Conservation (phyloP, 2,888 invertebrate genomes). For the Mylabris sibirica region DNA sequence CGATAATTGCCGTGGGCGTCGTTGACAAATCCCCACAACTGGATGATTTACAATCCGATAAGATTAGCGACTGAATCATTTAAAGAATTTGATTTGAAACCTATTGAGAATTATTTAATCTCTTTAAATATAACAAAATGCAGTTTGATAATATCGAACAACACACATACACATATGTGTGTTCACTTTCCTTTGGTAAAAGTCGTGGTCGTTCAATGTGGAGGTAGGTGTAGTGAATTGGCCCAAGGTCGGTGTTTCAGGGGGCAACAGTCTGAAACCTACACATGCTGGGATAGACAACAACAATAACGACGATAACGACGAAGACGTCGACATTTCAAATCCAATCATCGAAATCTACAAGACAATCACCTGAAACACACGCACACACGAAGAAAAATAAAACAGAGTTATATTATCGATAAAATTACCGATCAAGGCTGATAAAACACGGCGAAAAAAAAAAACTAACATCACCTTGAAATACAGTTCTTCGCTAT, state of each 20-base stretch:
- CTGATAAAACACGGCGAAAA: not conserved
- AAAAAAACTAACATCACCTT: constrained; percentile 5
- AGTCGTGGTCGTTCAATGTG: constrained; percentile 42
- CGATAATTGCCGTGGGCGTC: not conserved
- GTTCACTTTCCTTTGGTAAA: constrained; percentile 46
- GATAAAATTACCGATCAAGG: not conserved
- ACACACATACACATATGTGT: constrained; percentile 22
- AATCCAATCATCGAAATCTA: constrained; percentile 13
- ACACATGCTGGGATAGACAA: constrained; percentile 19
- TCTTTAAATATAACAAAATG: constrained; percentile 12
- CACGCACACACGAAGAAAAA: no score
- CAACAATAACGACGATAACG: not conserved
- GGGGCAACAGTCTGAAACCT: constrained; percentile 43
- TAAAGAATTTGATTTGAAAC: not conserved
- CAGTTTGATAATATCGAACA: constrained; percentile 20
- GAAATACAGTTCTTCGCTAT: constrained; percentile 12
- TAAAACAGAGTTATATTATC: not conserved
- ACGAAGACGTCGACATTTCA: not conserved
- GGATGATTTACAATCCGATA: constrained; percentile 6
- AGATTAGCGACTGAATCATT: not conserved
- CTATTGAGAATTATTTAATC: constrained; percentile 12
- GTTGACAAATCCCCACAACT: not conserved
- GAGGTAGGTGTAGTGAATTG: constrained; percentile 47
- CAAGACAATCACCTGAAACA: constrained; percentile 5
- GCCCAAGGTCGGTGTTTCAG: constrained; percentile 48